phyloP scores from a whole-genome alignment of 1,140 invertebrate species.

The Diorhabda elongata region DNA sequence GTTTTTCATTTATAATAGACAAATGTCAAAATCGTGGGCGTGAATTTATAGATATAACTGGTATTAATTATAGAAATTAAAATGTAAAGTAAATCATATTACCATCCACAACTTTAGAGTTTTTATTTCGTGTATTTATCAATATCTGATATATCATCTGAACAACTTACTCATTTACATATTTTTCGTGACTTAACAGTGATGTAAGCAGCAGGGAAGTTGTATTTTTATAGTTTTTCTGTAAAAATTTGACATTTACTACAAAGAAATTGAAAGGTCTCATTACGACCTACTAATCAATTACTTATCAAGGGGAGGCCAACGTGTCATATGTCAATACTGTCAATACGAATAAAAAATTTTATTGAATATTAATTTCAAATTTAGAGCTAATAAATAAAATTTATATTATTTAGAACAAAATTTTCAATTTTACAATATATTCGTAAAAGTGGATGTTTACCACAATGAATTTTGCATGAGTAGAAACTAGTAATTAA shows the following conservation, averaged over 20 bases:
- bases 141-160: background rate
- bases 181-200: constrained; percentile 11
- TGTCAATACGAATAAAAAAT: too few relatives aligned
- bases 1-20: constrained; percentile 7
- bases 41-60: constrained; percentile 8
- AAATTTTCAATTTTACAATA: too few relatives aligned
- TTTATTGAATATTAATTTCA: too few relatives aligned
- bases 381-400: too few relatives aligned
- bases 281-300: background rate
- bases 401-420: too few relatives aligned
- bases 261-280: background rate
- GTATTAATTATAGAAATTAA: constrained; percentile 12
- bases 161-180: constrained; percentile 12
- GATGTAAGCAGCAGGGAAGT: constrained; percentile 10
- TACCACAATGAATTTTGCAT: too few relatives aligned
- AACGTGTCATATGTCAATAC: too few relatives aligned
- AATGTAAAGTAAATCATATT: background rate
- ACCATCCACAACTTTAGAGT: background rate
- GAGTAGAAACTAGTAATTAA: too few relatives aligned
- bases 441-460: too few relatives aligned
- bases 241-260: background rate
- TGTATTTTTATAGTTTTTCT: background rate
- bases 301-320: too few relatives aligned
- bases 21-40: constrained; percentile 15
- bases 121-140: background rate